Conservation (phyloP, 2,797 vertebrate species). For the Sebastes melanostomus region DNA sequence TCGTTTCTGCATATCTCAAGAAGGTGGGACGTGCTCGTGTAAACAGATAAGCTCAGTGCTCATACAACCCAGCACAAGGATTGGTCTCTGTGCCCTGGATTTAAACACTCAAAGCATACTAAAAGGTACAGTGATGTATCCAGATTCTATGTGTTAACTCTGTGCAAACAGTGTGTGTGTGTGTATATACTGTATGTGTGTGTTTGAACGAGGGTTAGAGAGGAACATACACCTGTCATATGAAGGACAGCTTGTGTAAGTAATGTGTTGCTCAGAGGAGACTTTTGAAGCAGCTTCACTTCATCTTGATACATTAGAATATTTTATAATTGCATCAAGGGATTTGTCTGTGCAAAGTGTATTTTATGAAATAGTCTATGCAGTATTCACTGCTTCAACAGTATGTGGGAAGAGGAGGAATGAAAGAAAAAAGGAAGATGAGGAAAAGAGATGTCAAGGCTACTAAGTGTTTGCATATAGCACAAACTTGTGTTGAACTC, state of each 20-base stretch:
- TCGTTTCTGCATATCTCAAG: slow-evolving; percentile 75
- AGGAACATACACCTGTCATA: slow-evolving; percentile 8
- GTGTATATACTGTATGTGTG: neutral
- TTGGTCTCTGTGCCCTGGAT: slow-evolving; percentile 33
- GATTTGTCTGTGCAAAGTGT: neutral
- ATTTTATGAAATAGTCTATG: neutral
- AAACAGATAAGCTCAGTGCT: slow-evolving; percentile 61
- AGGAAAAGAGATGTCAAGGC: neutral
- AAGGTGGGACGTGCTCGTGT: slow-evolving; percentile 63
- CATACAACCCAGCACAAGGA: slow-evolving; percentile 40
- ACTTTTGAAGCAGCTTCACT: neutral
- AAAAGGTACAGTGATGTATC: slow-evolving; percentile 67
- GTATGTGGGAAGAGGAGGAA: neutral
- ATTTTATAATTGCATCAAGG: neutral
- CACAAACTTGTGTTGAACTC: neutral
- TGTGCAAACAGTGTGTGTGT: slow-evolving; percentile 1
- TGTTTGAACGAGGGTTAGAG: neutral
- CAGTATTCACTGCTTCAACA: neutral
- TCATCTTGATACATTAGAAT: neutral
- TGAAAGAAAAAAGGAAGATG: neutral
- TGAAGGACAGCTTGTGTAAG: neutral
- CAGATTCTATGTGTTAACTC: neutral
- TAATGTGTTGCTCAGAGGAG: neutral
- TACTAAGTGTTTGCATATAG: neutral
- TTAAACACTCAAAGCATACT: neutral